Base-by-base conservation (phyloP, 2,797 vertebrate species). In the Avahi laniger region DNA sequence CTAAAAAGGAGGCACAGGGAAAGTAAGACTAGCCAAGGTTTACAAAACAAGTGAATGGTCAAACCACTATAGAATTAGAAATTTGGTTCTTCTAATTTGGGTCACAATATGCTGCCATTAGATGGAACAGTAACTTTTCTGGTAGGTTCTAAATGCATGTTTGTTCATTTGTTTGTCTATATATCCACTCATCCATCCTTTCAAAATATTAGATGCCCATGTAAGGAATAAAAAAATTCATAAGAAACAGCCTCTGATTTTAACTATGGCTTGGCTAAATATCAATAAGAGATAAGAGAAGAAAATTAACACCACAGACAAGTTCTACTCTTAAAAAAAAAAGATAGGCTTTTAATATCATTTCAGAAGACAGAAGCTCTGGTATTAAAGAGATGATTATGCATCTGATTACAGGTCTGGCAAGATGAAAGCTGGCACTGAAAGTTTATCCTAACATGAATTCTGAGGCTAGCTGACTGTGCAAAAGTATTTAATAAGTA, bases 331-430 rank as follows among this genome's bases (percentile, higher is more conserved):
- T 50, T 38, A n/a, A 59, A 65, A 63, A n/a, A 61, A 61, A 46
- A 43, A 79, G 48, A 80, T 1, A 52, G 38, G 8, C 13, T 81
- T 87, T 88, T 61, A 79, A 8, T 73, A 81, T 65, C 50, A 84
- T 87, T 93, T 95, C 59, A 91, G 89, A 80, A 95, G 38, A 54
- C 35, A 81, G 20, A 78, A 10, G 38, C 18, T 84, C 38, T 80
- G 73, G 43, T 70, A 88, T 41, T 83, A 48, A 69, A 70, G 4
- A 78, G 78, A 57, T 79, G 5, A 76, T 81, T 82, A 63, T 18
- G 48, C 5, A 50, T 70, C 17, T 90, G 18, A n/a, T 72, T 72
- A 63, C 8, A 52, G 28, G 54, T 86, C 48, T 87, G 50, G 20
- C 30, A 79, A 88, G 63, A 94, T 54, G 18, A 79, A 92, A 90